Percentiles rank a stretch among this genome's conserved stretches.
phyloP scores from a whole-genome alignment of 2,888 invertebrate genomes.

The Drosophila putrida region DNA sequence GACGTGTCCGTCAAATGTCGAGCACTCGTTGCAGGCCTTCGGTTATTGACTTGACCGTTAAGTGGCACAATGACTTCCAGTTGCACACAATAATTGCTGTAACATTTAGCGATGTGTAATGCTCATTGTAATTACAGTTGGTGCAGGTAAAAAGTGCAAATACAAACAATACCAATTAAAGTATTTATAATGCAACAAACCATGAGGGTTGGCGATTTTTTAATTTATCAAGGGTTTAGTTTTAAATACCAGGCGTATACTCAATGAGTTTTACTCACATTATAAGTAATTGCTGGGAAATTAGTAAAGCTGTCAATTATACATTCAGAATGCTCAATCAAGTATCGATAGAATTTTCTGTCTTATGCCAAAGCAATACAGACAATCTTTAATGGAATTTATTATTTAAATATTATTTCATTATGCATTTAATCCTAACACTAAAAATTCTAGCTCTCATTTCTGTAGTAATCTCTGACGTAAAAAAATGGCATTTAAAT shows the following conservation, averaged over 20 bases:
- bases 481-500: neutral
- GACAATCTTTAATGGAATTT: no score
- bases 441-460: neutral
- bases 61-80: conserved; percentile 66
- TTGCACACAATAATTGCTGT: conserved; percentile 51
- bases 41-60: conserved; percentile 65
- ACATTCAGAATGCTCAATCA: neutral
- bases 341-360: no score
- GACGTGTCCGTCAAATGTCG: conserved; percentile 66
- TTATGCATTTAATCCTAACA: neutral
- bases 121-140: conserved; percentile 27
- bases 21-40: conserved; percentile 33
- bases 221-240: neutral
- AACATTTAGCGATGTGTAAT: conserved; percentile 23
- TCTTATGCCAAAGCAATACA: no score
- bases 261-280: no score
- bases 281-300: no score
- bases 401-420: no score
- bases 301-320: no score
- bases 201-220: neutral
- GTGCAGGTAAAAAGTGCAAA: conserved; percentile 4
- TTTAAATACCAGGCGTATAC: neutral
- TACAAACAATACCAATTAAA: conserved; percentile 2
- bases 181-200: neutral
- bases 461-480: neutral